Evolutionary conservation across 2,888 invertebrate species (phyloP), one percentile per base, ranked within the genome.

Genomic region (Conchocele bisecta): DNA sequence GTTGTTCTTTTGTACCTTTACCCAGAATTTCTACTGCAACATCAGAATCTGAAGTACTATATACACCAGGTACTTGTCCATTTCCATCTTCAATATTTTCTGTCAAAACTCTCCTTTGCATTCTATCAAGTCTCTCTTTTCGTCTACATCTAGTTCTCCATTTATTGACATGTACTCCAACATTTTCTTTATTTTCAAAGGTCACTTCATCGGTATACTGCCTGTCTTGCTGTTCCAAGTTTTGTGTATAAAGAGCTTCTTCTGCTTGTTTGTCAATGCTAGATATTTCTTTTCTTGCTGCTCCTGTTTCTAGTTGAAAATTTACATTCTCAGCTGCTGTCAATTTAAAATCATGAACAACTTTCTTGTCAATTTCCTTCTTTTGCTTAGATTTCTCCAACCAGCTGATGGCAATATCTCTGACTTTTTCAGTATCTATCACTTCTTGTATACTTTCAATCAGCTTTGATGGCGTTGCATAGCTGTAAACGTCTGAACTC

Each of bases 41-140:
- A 13, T 11, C 44, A 13, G 11, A 13, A 9, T 9, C 9, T 44
- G 13, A 13, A 9, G 20, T 9, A 9, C 9, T 44, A 11, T 13
- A 11, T 44, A 35, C 37, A 35, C 11, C 11, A 35, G 37, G 11
- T 35, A 13, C 37, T 13, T 11, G 37, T 13, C 37, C n/a, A 13
- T n/a, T n/a, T 6, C n/a, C 6, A 6, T 29, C n/a, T 13, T 33
- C 20, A 33, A 51, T 51, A 33, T 20, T 33, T n/a, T 15, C 31
- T 13, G 35, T 17, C 17, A 20, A 33, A n/a, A n/a, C n/a, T n/a
- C n/a, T n/a, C n/a, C n/a, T n/a, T n/a, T 56, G 42, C 11, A 75
- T 35, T 20, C 17, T 37, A 57, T 75, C 75, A 31, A 75, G 44
- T 22, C 67, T 57, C 42, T 46, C 29, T 48, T 75, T 71, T 29